Conservation (phyloP, 2,113 vertebrate genomes). For the Cyrtonyx montezumae region DNA sequence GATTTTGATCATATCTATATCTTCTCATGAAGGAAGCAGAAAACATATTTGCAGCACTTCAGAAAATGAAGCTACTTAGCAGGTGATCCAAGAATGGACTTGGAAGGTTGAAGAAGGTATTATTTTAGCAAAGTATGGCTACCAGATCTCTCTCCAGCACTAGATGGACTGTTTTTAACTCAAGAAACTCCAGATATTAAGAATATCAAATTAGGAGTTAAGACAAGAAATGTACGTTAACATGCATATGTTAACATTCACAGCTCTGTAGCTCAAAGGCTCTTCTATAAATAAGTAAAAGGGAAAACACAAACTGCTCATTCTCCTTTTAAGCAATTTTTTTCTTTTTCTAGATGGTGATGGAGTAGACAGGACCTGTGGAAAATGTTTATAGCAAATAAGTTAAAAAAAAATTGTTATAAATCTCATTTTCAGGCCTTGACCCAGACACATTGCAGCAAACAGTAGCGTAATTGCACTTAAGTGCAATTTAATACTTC, state of each 20-base stretch:
- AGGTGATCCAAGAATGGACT: neutral
- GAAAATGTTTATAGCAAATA: neutral
- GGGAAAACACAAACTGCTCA: neutral
- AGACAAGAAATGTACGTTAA: neutral
- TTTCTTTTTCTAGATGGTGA: neutral
- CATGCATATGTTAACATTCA: neutral
- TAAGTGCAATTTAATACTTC: neutral
- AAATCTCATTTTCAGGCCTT: neutral
- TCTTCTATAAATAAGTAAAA: neutral
- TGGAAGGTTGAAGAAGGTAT: neutral
- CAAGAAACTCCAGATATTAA: neutral
- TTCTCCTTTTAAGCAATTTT: neutral
- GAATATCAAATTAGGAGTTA: neutral
- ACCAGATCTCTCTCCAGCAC: neutral
- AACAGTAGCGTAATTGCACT: neutral
- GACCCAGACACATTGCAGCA: neutral
- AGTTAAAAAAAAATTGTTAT: neutral
- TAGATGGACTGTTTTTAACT: fast-evolving
- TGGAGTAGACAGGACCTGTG: neutral
- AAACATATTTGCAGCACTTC: neutral
- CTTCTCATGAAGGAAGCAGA: neutral
- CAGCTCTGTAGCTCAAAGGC: neutral
- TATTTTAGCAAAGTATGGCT: neutral
- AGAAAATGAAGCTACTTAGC: neutral
- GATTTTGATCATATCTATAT: neutral